Conservation (phyloP, 2,113 vertebrate genomes). For the Chionodraco myersi region DNA sequence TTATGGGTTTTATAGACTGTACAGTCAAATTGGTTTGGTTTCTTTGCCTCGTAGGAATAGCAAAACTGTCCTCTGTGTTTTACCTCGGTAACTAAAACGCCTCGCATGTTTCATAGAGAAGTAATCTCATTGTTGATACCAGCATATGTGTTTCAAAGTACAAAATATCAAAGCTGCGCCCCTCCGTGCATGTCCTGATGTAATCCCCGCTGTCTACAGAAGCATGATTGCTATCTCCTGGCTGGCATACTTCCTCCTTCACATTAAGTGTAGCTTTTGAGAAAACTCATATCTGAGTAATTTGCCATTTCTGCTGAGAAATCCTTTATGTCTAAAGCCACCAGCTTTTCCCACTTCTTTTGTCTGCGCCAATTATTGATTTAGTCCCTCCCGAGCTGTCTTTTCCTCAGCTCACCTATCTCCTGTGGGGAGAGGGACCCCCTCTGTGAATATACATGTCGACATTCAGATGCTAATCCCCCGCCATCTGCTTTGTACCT, state of each 20-base stretch:
- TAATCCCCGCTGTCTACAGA: slow-evolving; percentile 60
- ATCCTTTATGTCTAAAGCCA: slow-evolving; percentile 29
- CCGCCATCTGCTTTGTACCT: slow-evolving; percentile 70
- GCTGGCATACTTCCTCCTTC: slow-evolving; percentile 3
- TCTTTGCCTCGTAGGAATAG: slow-evolving; percentile 7
- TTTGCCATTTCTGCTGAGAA: slow-evolving; percentile 17
- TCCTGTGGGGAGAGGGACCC: slow-evolving; percentile 28
- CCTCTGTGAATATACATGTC: slow-evolving; percentile 36
- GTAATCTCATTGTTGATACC: slow-evolving; percentile 39
- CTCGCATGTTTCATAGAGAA: background rate
- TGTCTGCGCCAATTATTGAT: slow-evolving; percentile 62
- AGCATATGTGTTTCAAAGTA: slow-evolving; percentile 17
- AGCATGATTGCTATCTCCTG: slow-evolving; percentile 26
- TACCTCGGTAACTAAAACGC: background rate
- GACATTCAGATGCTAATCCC: slow-evolving; percentile 74
- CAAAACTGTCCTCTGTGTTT: slow-evolving; percentile 38
- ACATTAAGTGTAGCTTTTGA: background rate
- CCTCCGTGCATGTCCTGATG: slow-evolving; percentile 36
- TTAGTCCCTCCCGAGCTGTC: slow-evolving; percentile 27
- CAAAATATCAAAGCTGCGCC: slow-evolving; percentile 51
- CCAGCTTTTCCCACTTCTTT: slow-evolving; percentile 42
- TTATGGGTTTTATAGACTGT: background rate
- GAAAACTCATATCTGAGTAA: background rate
- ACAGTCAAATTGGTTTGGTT: background rate
- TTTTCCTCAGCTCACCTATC: slow-evolving; percentile 51